phyloP scores from a whole-genome alignment of 2,888 invertebrate genomes.

The Cecidostiba fungosa region DNA sequence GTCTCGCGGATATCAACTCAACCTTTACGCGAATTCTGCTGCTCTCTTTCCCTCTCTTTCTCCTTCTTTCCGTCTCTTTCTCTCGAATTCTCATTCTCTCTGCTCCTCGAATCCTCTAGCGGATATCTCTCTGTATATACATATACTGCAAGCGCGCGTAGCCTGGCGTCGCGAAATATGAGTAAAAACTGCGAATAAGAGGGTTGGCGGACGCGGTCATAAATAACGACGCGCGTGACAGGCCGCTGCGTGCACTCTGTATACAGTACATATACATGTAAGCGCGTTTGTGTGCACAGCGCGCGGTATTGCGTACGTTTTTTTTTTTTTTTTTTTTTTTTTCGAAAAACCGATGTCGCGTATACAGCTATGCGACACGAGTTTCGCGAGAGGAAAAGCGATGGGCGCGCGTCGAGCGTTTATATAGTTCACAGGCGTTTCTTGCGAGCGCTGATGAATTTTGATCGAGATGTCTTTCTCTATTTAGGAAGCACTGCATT shows the following conservation, averaged over 20 bases:
- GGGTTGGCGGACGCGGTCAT: constrained; percentile 74
- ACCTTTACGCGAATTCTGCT: constrained; percentile 59
- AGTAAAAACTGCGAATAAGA: constrained; percentile 76
- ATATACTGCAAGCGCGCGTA: neutral
- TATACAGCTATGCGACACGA: constrained; percentile 43
- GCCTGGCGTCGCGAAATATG: constrained; percentile 72
- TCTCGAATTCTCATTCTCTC: constrained; percentile 24
- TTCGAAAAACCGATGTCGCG: constrained; percentile 44
- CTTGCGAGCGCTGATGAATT: neutral
- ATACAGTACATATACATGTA: neutral
- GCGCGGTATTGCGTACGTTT: constrained; percentile 4
- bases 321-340: too few relatives aligned
- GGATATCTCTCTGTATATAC: neutral
- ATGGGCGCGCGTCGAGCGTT: neutral
- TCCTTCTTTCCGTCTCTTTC: constrained; percentile 25
- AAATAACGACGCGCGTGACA: constrained; percentile 76
- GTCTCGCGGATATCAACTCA: constrained; percentile 49
- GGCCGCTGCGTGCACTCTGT: constrained; percentile 42
- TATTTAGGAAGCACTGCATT: too few relatives aligned
- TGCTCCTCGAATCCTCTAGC: neutral
- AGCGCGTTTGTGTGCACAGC: constrained; percentile 7
- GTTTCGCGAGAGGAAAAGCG: constrained; percentile 18
- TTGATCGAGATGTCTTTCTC: neutral
- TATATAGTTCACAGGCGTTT: neutral
- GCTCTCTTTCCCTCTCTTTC: constrained; percentile 43